These are phyloP conservation scores for Hycleus cichorii DNA, from an alignment of 1,140 invertebrate genomes.

Conservation along the genomic window DNA sequence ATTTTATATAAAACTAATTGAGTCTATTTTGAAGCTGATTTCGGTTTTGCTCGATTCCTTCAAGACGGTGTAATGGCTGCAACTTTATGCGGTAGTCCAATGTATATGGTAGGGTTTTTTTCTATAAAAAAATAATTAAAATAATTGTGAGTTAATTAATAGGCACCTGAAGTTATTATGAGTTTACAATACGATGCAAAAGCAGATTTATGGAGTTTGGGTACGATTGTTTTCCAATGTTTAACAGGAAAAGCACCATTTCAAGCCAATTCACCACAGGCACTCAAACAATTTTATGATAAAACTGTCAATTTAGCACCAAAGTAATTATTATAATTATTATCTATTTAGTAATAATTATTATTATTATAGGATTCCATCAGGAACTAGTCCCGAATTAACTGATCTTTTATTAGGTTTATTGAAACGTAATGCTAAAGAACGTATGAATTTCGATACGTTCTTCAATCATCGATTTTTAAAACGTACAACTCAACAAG, in stretches of 20 bases:
- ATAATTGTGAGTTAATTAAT: constrained; percentile 41
- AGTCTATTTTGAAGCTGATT: constrained; percentile 73
- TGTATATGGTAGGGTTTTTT: constrained; percentile 80
- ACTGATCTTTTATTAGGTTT: constrained; percentile 80
- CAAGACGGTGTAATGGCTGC: constrained; percentile 99
- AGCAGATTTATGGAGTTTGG: constrained; percentile 97
- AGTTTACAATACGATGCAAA: constrained; percentile 97
- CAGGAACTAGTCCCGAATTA: constrained; percentile 83
- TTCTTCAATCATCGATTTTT: constrained; percentile 93
- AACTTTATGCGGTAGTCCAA: constrained; percentile 97
- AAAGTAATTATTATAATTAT: constrained; percentile 58
- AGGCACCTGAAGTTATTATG: constrained; percentile 98
- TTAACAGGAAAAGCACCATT: constrained; percentile 98
- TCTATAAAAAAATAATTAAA: no score
- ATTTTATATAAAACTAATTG: not conserved
- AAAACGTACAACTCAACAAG: constrained; percentile 50
- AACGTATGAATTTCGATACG: constrained; percentile 91
- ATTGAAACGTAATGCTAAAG: constrained; percentile 85
- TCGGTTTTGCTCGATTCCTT: constrained; percentile 97
- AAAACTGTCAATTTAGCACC: constrained; percentile 92
- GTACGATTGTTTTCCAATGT: constrained; percentile 98
- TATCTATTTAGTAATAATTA: constrained; percentile 13
- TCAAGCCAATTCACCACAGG: constrained; percentile 96
- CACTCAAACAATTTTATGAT: constrained; percentile 95
- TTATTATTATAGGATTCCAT: constrained; percentile 67